phyloP scores from a whole-genome alignment of 1,140 invertebrate genomes.

The Trachymyrmex septentrionalis region DNA sequence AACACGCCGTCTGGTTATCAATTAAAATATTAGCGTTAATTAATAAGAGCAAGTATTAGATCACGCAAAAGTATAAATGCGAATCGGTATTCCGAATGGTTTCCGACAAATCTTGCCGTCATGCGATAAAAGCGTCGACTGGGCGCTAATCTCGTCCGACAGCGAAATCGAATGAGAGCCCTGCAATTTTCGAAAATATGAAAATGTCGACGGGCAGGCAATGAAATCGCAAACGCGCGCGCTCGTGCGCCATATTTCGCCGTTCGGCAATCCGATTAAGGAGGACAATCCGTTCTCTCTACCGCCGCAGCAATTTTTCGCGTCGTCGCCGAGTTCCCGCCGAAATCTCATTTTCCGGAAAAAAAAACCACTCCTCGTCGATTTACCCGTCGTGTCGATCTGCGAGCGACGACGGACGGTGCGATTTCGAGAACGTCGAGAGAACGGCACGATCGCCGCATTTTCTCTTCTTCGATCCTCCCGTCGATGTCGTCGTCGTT shows the following conservation, averaged over 20 bases:
- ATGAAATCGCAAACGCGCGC: conserved; percentile 46
- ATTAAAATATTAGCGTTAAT: not conserved
- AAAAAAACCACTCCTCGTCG: conserved; percentile 50
- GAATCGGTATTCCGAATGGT: conserved; percentile 19
- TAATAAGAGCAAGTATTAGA: not conserved
- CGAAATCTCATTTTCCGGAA: conserved; percentile 59
- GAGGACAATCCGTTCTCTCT: conserved; percentile 62
- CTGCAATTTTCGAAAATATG: conserved; percentile 62
- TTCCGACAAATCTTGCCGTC: conserved; percentile 47
- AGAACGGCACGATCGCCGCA: conserved; percentile 48
- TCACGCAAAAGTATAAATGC: not conserved
- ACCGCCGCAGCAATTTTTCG: conserved; percentile 55
- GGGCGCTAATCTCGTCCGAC: conserved; percentile 52
- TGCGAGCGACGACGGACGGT: conserved; percentile 44
- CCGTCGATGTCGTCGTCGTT: conserved; percentile 31
- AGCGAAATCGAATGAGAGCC: conserved; percentile 55
- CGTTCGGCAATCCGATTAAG: conserved; percentile 65
- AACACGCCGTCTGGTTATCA: no score
- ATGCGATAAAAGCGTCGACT: conserved; percentile 32
- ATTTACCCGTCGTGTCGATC: conserved; percentile 58
- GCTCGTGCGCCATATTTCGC: conserved; percentile 53
- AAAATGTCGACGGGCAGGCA: conserved; percentile 50
- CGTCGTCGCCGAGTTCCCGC: conserved; percentile 50
- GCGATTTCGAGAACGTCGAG: conserved; percentile 56
- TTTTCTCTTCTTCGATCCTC: conserved; percentile 54